A percentile compares a stretch with the other conserved stretches of the same genome.
phyloP scores from a whole-genome alignment of 2,797 vertebrate genomes.

The Eutrigla gurnardus region DNA sequence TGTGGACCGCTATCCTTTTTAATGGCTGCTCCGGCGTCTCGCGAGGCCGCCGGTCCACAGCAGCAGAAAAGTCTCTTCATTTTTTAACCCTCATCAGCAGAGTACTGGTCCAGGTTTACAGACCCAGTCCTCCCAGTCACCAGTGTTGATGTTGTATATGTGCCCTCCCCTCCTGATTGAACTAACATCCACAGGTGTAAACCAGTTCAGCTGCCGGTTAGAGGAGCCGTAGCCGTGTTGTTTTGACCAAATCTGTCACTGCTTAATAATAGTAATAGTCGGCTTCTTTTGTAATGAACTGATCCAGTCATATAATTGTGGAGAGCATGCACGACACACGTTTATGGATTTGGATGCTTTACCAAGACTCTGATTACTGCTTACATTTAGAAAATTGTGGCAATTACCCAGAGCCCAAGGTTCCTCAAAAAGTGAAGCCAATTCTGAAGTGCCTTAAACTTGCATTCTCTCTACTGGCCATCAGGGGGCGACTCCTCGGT shows the following conservation, averaged over 20 bases:
- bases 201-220: too few species aligned
- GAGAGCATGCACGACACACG: too few species aligned
- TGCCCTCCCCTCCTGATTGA: neutral
- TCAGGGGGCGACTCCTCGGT: too few species aligned
- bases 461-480: too few species aligned
- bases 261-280: too few species aligned
- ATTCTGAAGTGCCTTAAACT: too few species aligned
- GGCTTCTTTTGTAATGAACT: too few species aligned
- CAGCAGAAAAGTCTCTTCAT: constrained; percentile 7
- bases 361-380: neutral
- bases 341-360: neutral
- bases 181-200: too few species aligned
- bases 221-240: too few species aligned
- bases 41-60: neutral
- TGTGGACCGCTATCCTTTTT: constrained; percentile 43
- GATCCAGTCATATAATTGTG: too few species aligned
- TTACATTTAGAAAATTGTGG: neutral
- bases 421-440: too few species aligned
- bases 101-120: constrained; percentile 1
- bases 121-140: neutral
- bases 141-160: neutral
- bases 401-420: neutral
- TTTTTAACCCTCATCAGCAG: constrained; percentile 7
- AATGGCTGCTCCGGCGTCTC: constrained; percentile 38
- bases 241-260: too few species aligned